Conservation (phyloP, 2,113 vertebrate genomes). For the Plestiodon gilberti region DNA sequence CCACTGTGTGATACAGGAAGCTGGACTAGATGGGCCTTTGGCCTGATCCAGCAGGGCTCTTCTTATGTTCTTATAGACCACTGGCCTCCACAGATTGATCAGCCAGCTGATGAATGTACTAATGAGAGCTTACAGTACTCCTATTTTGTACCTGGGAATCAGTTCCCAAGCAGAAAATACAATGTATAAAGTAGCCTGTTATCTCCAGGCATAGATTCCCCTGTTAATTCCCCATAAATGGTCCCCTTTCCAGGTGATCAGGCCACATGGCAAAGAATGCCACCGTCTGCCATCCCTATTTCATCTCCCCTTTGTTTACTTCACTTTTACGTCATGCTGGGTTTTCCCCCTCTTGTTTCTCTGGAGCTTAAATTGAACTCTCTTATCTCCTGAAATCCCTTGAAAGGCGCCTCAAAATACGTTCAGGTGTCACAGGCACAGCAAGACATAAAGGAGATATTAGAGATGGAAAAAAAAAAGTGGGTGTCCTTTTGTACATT, state of each 20-base stretch:
- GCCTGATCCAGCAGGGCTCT: no score
- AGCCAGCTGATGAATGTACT: neutral
- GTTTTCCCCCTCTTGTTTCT: neutral
- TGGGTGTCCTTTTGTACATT: constrained; percentile 24
- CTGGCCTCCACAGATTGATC: neutral
- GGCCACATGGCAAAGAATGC: neutral
- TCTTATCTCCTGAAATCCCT: constrained; percentile 39
- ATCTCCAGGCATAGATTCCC: neutral
- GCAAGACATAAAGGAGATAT: constrained; percentile 37
- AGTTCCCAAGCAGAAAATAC: neutral
- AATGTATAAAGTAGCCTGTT: neutral
- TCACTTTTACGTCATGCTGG: constrained; percentile 29
- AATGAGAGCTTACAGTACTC: neutral
- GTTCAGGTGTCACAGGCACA: constrained; percentile 46
- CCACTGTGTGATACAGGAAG: no score
- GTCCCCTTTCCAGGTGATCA: neutral
- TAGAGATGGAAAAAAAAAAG: constrained; percentile 39
- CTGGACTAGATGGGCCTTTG: no score
- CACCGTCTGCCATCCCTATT: neutral
- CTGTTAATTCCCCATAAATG: neutral
- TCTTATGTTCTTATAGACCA: no score
- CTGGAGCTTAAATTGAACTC: constrained; percentile 51
- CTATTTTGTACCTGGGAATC: neutral
- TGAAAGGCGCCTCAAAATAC: constrained; percentile 58
- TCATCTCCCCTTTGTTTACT: constrained; percentile 29